phyloP scores from a whole-genome alignment of 2,113 vertebrate genomes.

The Chamaea fasciata region DNA sequence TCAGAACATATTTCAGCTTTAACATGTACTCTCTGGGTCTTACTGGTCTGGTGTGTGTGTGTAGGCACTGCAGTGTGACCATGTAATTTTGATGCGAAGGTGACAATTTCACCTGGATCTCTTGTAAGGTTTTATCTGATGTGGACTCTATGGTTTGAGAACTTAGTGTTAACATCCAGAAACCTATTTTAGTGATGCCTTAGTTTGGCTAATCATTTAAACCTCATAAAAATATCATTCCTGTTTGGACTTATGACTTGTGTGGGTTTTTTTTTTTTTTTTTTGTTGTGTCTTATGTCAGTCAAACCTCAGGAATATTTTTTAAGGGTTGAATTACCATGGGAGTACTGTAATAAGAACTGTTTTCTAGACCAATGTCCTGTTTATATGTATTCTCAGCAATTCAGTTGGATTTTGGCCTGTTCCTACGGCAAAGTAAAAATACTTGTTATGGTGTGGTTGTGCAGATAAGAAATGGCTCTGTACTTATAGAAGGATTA shows the following conservation, averaged over 20 bases:
- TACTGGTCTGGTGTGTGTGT: no score
- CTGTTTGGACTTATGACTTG: background rate
- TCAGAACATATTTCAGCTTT: background rate
- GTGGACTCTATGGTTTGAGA: background rate
- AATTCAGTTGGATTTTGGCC: background rate
- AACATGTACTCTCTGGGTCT: rapidly evolving
- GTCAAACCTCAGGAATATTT: background rate
- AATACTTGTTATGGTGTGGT: background rate
- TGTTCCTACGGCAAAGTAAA: background rate
- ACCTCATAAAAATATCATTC: background rate
- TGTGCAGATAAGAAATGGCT: background rate
- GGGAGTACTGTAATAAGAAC: background rate
- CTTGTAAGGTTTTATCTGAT: background rate
- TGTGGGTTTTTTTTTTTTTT: no score
- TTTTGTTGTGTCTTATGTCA: background rate
- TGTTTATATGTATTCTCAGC: background rate
- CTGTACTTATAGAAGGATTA: background rate
- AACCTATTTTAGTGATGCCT: background rate
- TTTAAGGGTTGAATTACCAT: background rate
- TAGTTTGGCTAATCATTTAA: background rate
- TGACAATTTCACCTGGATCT: background rate
- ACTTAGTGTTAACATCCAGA: background rate
- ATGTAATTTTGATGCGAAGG: background rate
- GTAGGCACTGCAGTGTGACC: background rate
- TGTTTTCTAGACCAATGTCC: background rate